phyloP scores from a whole-genome alignment of 2,888 invertebrate genomes.

The Smittia aterrima region DNA sequence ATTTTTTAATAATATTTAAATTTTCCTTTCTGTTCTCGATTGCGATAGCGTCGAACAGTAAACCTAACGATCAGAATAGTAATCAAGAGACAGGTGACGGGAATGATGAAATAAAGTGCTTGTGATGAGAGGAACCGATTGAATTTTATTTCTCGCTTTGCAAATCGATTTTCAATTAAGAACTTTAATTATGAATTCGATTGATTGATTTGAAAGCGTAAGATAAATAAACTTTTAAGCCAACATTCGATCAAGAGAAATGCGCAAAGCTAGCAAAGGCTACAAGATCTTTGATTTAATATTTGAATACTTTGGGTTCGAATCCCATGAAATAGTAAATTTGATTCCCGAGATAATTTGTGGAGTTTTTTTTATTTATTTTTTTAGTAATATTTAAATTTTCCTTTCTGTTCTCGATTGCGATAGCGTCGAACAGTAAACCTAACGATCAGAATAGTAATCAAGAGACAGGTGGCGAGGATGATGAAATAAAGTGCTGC shows the following conservation, averaged over 20 bases:
- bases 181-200: no score
- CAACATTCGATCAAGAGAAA: no score
- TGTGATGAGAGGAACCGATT: conserved; percentile 52
- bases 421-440: background rate
- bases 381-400: conserved; percentile 36
- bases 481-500: conserved; percentile 52
- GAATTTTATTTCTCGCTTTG: conserved; percentile 53
- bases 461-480: conserved; percentile 31
- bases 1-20: conserved; percentile 32
- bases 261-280: no score
- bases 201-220: no score
- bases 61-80: conserved; percentile 35
- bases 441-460: conserved; percentile 36
- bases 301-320: no score
- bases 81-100: conserved; percentile 32
- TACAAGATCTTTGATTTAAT: no score
- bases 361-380: no score
- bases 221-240: no score
- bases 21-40: conserved; percentile 26
- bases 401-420: conserved; percentile 24
- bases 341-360: no score
- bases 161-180: no score
- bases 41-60: background rate
- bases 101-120: conserved; percentile 51
- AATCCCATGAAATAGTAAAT: no score